Evolutionary conservation across 2,113 vertebrate genomes (phyloP).

Genomic region (Struthio camelus): DNA sequence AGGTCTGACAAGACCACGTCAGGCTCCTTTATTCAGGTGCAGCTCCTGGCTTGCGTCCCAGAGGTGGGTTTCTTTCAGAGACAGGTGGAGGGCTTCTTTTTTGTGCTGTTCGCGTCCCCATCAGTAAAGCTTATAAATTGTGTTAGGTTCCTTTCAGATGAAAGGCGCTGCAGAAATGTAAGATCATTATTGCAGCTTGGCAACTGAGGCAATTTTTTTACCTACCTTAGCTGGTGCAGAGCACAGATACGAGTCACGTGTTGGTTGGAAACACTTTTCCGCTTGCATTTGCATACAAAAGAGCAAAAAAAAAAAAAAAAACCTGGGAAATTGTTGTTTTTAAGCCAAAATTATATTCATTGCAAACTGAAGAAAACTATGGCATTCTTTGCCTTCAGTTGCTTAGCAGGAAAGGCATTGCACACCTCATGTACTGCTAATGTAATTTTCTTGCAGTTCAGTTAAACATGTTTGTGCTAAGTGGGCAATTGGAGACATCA

Average conservation of each 20-base stretch:
- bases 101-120: not conserved
- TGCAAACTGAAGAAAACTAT: accelerated
- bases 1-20: not conserved
- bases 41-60: not conserved
- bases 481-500: accelerated
- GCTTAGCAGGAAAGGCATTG: not conserved
- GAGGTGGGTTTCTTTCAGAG: not conserved
- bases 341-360: not conserved
- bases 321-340: not conserved
- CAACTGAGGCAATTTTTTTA: not conserved
- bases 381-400: not conserved
- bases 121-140: not conserved
- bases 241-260: not conserved
- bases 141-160: not conserved
- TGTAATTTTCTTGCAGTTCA: not conserved
- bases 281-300: not conserved
- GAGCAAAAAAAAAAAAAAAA: not conserved
- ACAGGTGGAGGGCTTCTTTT: not conserved
- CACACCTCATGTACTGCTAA: not conserved
- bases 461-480: not conserved
- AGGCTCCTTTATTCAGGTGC: no score
- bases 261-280: not conserved
- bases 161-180: not conserved
- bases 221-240: not conserved
- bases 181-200: not conserved